Evolutionary conservation across 2,113 vertebrate genomes (phyloP).

Genomic region (Catagonus wagneri): DNA sequence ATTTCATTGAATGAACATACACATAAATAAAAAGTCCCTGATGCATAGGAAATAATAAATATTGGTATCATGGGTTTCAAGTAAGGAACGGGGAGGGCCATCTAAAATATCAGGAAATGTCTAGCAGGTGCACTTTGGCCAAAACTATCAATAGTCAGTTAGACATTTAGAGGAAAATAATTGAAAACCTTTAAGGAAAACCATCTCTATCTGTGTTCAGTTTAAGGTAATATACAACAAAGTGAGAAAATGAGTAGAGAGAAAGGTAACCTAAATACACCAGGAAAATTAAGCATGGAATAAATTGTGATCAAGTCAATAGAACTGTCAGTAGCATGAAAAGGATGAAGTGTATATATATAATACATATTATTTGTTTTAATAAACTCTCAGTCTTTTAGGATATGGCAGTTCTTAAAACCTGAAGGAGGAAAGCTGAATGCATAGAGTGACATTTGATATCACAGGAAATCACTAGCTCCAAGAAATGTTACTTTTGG

Average conservation of each 20-base stretch:
- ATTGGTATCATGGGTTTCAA: background rate
- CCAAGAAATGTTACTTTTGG: background rate
- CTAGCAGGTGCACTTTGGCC: background rate
- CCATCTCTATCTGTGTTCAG: background rate
- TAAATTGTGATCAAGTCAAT: background rate
- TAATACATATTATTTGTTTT: background rate
- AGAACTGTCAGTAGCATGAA: background rate
- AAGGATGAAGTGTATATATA: background rate
- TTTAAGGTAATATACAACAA: background rate
- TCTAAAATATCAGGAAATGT: background rate
- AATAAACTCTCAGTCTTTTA: background rate
- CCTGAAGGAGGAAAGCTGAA: background rate
- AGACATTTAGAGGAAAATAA: background rate
- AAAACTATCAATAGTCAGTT: background rate
- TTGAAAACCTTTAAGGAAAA: background rate
- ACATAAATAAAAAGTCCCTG: background rate
- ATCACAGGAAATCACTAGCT: background rate
- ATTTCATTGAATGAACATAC: background rate
- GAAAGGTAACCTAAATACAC: background rate
- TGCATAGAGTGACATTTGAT: background rate
- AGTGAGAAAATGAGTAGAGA: background rate
- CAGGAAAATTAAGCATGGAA: background rate
- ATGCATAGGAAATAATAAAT: background rate
- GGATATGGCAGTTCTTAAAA: background rate
- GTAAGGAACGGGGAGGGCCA: background rate